These are phyloP conservation scores for Sebastes oblongus DNA, from an alignment of 2,797 vertebrate species.

Conservation along the genomic window DNA sequence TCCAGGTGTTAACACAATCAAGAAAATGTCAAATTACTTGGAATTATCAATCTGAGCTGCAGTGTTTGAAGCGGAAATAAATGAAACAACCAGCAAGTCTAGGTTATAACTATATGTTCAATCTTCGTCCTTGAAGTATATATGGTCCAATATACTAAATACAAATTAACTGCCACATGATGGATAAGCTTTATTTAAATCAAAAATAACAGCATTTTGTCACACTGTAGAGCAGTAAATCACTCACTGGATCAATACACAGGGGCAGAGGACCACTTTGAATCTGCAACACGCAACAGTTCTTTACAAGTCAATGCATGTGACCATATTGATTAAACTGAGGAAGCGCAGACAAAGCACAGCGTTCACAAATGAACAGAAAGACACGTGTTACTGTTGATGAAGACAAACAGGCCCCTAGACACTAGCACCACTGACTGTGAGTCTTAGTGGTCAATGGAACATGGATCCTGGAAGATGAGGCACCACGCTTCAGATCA, in stretches of 20 bases:
- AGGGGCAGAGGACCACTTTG: conserved; percentile 7
- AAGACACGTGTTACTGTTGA: conserved; percentile 37
- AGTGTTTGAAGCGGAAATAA: neutral
- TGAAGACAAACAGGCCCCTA: conserved; percentile 56
- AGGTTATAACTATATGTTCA: neutral
- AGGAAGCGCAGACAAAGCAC: conserved; percentile 24
- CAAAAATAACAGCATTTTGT: neutral
- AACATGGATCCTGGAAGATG: conserved; percentile 41
- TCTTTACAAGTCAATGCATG: conserved; percentile 39
- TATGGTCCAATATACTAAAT: neutral
- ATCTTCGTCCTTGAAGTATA: neutral
- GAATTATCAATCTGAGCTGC: neutral
- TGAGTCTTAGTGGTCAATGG: conserved; percentile 32
- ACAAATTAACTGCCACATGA: neutral
- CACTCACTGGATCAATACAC: conserved; percentile 21
- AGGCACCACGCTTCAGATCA: conserved; percentile 32
- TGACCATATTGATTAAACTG: conserved; percentile 40
- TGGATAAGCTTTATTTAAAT: conserved; percentile 7
- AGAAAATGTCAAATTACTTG: neutral
- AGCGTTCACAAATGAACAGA: conserved; percentile 30
- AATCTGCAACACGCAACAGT: conserved; percentile 43
- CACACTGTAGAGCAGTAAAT: neutral
- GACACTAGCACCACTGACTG: conserved; percentile 39
- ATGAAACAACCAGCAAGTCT: neutral
- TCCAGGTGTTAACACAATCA: neutral